These are phyloP conservation scores for Stigmatopora nigra DNA, from an alignment of 2,113 vertebrate species.

Conservation along the genomic window DNA sequence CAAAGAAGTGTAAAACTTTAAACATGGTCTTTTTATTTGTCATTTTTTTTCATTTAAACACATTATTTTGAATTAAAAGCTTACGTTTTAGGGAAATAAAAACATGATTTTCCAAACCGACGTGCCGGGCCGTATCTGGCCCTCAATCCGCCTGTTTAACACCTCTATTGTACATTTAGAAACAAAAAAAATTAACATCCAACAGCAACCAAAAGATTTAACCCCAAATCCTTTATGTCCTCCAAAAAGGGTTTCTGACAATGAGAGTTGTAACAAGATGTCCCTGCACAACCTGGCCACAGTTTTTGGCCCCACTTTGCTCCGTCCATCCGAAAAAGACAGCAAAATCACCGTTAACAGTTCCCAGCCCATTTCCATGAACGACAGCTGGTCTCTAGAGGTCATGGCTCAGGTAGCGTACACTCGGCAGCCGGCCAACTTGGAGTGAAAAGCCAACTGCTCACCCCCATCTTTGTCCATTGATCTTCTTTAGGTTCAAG, in stretches of 20 bases:
- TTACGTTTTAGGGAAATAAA: too few relatives aligned
- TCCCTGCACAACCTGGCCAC: slow-evolving; percentile 96
- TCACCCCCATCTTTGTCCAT: background rate
- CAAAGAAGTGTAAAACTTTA: too few relatives aligned
- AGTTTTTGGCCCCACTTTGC: slow-evolving; percentile 92
- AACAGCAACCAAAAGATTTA: background rate
- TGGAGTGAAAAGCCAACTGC: background rate
- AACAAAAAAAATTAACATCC: too few relatives aligned
- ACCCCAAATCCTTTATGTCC: background rate
- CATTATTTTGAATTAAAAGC: too few relatives aligned
- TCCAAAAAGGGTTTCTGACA: slow-evolving; percentile 81
- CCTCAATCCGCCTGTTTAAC: too few relatives aligned
- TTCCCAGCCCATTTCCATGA: slow-evolving; percentile 89
- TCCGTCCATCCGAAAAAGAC: slow-evolving; percentile 93
- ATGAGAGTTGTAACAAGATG: slow-evolving; percentile 92
- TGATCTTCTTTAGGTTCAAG: slow-evolving; percentile 79
- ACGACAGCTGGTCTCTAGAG: slow-evolving; percentile 96
- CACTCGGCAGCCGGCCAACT: too few relatives aligned
- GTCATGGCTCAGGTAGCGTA: slow-evolving; percentile 92
- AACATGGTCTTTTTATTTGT: too few relatives aligned
- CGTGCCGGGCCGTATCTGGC: too few relatives aligned
- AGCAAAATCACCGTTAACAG: slow-evolving; percentile 82
- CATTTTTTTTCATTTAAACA: too few relatives aligned
- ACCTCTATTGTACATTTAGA: too few relatives aligned
- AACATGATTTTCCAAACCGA: too few relatives aligned